A percentile compares a stretch with the other conserved stretches of the same genome.
Evolutionary conservation across 2,888 invertebrate genomes (phyloP).

Genomic region (Reticulitermes lucifugus): DNA sequence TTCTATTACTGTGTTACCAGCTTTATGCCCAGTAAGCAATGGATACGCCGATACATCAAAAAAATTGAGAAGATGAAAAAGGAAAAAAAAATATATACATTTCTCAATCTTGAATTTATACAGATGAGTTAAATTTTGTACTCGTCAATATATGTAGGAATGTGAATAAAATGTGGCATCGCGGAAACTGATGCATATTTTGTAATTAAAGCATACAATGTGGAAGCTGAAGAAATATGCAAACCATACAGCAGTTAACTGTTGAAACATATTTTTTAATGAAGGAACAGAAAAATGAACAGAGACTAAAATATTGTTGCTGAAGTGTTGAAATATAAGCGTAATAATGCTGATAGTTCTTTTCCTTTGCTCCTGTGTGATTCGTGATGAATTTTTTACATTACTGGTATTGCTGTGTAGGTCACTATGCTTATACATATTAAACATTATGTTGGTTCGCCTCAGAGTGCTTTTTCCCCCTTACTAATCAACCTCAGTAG

Average conservation of each 20-base stretch:
- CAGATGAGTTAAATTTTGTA: conserved; percentile 32
- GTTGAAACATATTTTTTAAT: conserved; percentile 35
- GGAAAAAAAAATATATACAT: conserved; percentile 9
- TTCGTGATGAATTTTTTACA: conserved; percentile 46
- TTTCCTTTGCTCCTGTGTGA: conserved; percentile 43
- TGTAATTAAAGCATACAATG: conserved; percentile 26
- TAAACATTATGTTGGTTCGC: conserved; percentile 39
- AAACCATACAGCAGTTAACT: neutral
- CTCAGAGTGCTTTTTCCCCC: neutral
- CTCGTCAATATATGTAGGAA: conserved; percentile 21
- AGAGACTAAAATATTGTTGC: conserved; percentile 20
- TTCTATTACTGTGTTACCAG: conserved; percentile 13
- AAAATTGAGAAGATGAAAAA: neutral
- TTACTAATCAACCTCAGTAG: neutral
- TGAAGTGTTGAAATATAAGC: conserved; percentile 11
- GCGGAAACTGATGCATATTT: conserved; percentile 25
- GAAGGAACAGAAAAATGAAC: conserved; percentile 2
- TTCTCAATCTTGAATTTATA: conserved; percentile 35
- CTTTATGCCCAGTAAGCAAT: conserved; percentile 9
- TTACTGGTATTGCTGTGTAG: conserved; percentile 45
- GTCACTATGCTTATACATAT: conserved; percentile 35
- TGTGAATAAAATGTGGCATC: conserved; percentile 11
- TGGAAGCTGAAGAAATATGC: neutral
- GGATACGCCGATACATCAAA: conserved; percentile 1
- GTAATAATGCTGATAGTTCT: conserved; percentile 25